A percentile compares a stretch with the other conserved stretches of the same genome.
These are phyloP conservation scores for Augochlorella aurata DNA, from an alignment of 2,888 invertebrate species.

Conservation along the genomic window DNA sequence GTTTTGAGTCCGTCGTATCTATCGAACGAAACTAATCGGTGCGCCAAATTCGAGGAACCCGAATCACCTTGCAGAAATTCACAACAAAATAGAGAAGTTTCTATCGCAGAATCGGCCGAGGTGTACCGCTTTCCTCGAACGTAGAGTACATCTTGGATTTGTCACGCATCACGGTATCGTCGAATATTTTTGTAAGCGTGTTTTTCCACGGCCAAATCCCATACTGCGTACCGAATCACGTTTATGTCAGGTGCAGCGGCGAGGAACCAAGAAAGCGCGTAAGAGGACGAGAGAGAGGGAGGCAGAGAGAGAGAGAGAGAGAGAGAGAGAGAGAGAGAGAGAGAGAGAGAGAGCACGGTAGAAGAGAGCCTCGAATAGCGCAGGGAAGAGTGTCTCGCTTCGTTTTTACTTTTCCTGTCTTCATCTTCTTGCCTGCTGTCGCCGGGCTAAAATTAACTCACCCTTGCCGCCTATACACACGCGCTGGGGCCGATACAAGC, in stretches of 20 bases:
- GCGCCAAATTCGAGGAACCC: neutral
- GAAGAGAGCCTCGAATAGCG: slow-evolving; percentile 73
- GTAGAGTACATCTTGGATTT: neutral
- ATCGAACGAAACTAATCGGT: neutral
- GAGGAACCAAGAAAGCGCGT: slow-evolving; percentile 11
- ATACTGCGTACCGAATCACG: slow-evolving; percentile 31
- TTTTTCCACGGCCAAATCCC: slow-evolving; percentile 13
- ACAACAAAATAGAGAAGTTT: neutral
- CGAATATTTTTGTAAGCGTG: slow-evolving; percentile 1
- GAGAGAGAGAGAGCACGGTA: neutral
- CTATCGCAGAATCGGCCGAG: neutral
- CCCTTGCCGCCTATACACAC: slow-evolving; percentile 44
- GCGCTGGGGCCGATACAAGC: slow-evolving; percentile 34
- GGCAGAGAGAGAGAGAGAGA: neutral
- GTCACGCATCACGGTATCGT: slow-evolving; percentile 3
- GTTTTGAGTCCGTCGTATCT: too few species aligned
- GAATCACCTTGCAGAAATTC: neutral
- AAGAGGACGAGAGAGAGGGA: neutral
- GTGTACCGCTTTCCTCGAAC: neutral
- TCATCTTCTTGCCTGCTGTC: slow-evolving; percentile 46
- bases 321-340: neutral
- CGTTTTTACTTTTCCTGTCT: slow-evolving; percentile 36
- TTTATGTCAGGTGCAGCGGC: slow-evolving; percentile 53
- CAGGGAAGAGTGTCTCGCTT: slow-evolving; percentile 45
- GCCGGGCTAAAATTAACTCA: slow-evolving; percentile 71